Evolutionary conservation across 1,140 invertebrate genomes (phyloP).

Genomic region (Wasmannia auropunctata): DNA sequence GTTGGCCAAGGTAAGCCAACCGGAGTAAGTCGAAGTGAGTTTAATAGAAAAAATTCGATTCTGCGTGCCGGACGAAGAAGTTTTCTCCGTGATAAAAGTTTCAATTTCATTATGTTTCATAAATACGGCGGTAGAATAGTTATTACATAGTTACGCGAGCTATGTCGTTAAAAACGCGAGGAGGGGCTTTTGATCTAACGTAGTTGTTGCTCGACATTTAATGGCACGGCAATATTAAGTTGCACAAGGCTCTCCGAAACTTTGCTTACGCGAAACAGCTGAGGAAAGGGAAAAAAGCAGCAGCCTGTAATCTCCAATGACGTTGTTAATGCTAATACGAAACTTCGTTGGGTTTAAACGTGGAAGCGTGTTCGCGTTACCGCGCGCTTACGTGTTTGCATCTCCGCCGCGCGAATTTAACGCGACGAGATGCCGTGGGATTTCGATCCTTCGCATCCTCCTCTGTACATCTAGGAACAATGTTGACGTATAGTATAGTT

Average conservation of each 20-base stretch:
- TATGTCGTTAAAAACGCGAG: slow-evolving; percentile 27
- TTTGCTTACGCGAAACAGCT: slow-evolving; percentile 35
- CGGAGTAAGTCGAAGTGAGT: not conserved
- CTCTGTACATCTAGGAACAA: not conserved
- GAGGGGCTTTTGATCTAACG: slow-evolving; percentile 40
- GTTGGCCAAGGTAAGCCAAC: not conserved
- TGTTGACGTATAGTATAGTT: slow-evolving; percentile 3
- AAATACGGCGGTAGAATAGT: slow-evolving; percentile 32
- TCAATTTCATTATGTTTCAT: slow-evolving; percentile 31
- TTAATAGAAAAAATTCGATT: slow-evolving; percentile 28
- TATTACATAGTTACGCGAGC: slow-evolving; percentile 25
- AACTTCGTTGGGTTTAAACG: slow-evolving; percentile 28
- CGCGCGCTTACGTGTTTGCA: not conserved
- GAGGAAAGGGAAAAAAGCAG: slow-evolving; percentile 3
- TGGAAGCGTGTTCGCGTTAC: slow-evolving; percentile 1
- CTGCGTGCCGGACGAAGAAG: not conserved
- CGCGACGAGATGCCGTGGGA: not conserved
- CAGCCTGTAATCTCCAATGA: slow-evolving; percentile 26
- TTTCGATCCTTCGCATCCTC: slow-evolving; percentile 30
- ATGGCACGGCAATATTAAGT: slow-evolving; percentile 46
- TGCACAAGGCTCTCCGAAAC: slow-evolving; percentile 34
- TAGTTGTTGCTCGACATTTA: slow-evolving; percentile 45
- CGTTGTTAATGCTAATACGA: slow-evolving; percentile 54
- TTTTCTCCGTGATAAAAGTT: slow-evolving; percentile 14
- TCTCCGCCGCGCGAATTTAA: slow-evolving; percentile 21